phyloP scores from a whole-genome alignment of 1,140 invertebrate species.

The Riptortus pedestris region DNA sequence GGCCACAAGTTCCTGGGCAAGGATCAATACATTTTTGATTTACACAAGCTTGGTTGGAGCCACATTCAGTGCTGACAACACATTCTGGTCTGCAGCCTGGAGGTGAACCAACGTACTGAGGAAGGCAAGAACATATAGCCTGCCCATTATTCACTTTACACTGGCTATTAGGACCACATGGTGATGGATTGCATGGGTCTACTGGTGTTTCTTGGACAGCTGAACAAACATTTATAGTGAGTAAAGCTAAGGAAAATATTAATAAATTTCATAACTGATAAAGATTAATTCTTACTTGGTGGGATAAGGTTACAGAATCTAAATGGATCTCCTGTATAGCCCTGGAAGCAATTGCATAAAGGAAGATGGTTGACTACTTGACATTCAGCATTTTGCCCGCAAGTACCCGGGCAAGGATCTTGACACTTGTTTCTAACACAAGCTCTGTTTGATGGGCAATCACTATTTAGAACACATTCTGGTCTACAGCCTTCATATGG shows the following conservation, averaged over 20 bases:
- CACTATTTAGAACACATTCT: constrained; percentile 58
- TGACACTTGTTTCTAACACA: constrained; percentile 58
- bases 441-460: constrained; percentile 56
- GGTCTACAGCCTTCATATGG: constrained; percentile 63
- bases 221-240: constrained; percentile 18
- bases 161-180: constrained; percentile 59
- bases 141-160: constrained; percentile 43
- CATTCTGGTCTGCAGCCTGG: constrained; percentile 46
- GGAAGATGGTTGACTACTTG: constrained; percentile 61
- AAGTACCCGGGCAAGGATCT: constrained; percentile 60
- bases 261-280: neutral
- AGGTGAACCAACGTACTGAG: constrained; percentile 44
- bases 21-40: constrained; percentile 49
- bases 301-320: constrained; percentile 30
- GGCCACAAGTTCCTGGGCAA: constrained; percentile 50
- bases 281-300: neutral
- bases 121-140: constrained; percentile 47
- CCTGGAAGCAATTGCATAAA: constrained; percentile 54
- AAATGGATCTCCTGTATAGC: constrained; percentile 61
- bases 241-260: neutral
- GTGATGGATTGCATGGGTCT: constrained; percentile 53
- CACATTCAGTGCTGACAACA: constrained; percentile 47
- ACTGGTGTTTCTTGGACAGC: constrained; percentile 23
- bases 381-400: constrained; percentile 61
- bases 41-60: constrained; percentile 43